Evolutionary conservation across 2,113 vertebrate species (phyloP).

Genomic region (Pygoscelis adeliae): DNA sequence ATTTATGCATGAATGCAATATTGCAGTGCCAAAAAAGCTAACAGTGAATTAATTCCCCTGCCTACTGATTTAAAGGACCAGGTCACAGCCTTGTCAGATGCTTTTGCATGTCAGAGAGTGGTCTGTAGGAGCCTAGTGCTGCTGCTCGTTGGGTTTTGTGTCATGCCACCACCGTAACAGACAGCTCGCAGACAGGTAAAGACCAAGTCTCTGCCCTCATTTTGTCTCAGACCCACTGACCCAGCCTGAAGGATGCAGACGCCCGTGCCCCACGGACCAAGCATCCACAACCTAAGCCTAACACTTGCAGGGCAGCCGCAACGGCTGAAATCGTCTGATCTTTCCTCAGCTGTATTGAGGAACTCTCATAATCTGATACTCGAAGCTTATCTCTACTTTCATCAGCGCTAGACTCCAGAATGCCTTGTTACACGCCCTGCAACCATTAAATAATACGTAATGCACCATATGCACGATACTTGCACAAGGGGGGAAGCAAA

Average conservation of each 20-base stretch:
- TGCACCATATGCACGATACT: rapidly evolving
- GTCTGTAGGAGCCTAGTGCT: background rate
- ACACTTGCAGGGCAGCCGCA: background rate
- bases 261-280: rapidly evolving
- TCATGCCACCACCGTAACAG: background rate
- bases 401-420: background rate
- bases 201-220: background rate
- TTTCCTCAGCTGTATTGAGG: background rate
- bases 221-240: background rate
- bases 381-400: background rate
- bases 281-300: background rate
- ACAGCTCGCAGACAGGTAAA: background rate
- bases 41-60: background rate
- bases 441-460: background rate
- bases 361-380: background rate
- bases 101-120: background rate
- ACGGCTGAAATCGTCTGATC: background rate
- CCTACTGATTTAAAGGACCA: background rate
- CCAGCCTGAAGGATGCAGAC: background rate
- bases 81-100: conserved; percentile 38
- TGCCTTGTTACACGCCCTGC: rapidly evolving
- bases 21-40: background rate
- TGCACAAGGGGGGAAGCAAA: background rate
- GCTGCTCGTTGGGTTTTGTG: background rate
- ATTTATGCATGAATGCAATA: conserved; percentile 7